A percentile compares a stretch with the other conserved stretches of the same genome.
Conservation (phyloP, 2,888 invertebrate genomes). For the Caenorhabditis auriculariae region DNA sequence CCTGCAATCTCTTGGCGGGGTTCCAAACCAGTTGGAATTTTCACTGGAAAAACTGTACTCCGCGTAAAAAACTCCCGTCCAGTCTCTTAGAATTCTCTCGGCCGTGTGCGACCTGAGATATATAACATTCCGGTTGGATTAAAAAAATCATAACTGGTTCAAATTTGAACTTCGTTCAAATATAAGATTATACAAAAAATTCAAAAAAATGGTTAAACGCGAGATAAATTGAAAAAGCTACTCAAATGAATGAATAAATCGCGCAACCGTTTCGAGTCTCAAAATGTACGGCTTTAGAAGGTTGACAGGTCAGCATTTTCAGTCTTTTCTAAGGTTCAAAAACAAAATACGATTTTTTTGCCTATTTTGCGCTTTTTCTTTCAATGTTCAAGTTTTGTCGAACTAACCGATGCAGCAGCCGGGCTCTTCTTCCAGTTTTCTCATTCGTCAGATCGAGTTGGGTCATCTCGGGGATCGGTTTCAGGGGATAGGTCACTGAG, state of each 20-base stretch:
- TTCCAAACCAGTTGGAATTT: slow-evolving; percentile 22
- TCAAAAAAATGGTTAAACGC: no score
- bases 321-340: no score
- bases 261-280: no score
- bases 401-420: slow-evolving; percentile 17
- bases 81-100: slow-evolving; percentile 25
- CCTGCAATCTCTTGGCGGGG: slow-evolving; percentile 33
- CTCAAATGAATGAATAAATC: no score
- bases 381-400: neutral
- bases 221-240: no score
- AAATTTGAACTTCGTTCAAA: neutral
- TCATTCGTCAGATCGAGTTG: slow-evolving; percentile 33
- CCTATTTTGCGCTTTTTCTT: no score
- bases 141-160: neutral
- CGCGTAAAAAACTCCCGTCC: slow-evolving; percentile 11
- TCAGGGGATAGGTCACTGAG: slow-evolving; percentile 9
- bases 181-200: neutral
- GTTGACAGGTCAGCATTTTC: no score
- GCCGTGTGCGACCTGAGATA: slow-evolving; percentile 24
- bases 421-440: slow-evolving; percentile 19
- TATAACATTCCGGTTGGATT: no score
- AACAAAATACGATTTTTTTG: slow-evolving; percentile 16
- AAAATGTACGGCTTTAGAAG: no score
- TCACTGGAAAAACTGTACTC: neutral
- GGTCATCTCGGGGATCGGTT: slow-evolving; percentile 49